Base-by-base conservation (phyloP, 2,797 vertebrate genomes). In the Acrossocheilus fasciatus region DNA sequence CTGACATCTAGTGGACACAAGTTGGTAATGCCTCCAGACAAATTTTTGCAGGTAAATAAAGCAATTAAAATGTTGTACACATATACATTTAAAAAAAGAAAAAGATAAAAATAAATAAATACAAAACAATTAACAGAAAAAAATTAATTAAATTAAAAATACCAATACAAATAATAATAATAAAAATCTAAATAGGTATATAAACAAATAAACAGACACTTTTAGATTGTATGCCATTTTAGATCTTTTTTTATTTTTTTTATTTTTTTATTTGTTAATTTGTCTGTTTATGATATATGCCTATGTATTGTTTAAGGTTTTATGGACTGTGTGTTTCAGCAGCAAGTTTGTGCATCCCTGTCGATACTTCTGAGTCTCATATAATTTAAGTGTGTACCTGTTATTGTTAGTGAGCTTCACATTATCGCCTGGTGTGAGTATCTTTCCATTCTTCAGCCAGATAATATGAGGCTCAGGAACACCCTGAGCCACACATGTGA, bases 371-470 rank as follows among this genome's bases (percentile, higher is more conserved):
- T 47, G 39, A 36, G 26, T 81, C 15, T 69, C 1, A 6, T 23
- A 6, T 20, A 36, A 4, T 26, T 15, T 14, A 47, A 43, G 12
- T 15, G 23, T 47, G 41, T n/a, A 93, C 93, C 92, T 94, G 91
- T 92, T 94, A 80, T 93, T 91, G 86, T 92, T 92, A 20, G 92
- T 92, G 86, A 93, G 91, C 54, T 74, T 88, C 80, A 94, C 83
- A 20, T 92, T 90, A 26, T 92, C 91, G 10, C 91, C 89, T 1
- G 93, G 92, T 2, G 66, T 90, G 83, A 92, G 87, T 80, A 90
- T 88, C 80, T 93, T 93, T 54, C 93, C 91, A 1, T 93, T 95
- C 91, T 93, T 94, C 86, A 94, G 59, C 93, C 91, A 94, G 81
- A 92, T 91, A 68, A 94, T 87, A 50, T 76, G 79, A 68, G 94